Evolutionary conservation across 1,140 invertebrate genomes (phyloP), one percentile per base, ranked within the genome.

Genomic region (Drosophila lacteicornis): DNA sequence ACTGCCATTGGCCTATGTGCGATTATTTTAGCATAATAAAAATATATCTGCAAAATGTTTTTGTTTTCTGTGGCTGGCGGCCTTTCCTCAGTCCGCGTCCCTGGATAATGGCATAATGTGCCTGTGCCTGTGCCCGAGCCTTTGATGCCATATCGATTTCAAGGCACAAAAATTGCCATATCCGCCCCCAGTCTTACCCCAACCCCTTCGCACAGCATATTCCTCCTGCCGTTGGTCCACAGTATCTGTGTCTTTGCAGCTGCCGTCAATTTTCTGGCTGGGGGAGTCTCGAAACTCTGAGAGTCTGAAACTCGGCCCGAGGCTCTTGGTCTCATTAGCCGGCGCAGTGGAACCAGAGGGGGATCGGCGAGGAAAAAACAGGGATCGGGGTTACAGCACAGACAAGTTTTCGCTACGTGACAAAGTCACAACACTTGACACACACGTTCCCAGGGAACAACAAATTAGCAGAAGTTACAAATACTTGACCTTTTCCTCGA

Each of bases 21-120:
- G 85, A 85, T 88, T 87, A 87, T 87, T 87, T 87, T 87, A 87
- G 84, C 84, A 87, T 87, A 87, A 87, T 87, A 88, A 88, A 90
- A 87, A 87, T 87, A 87, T 84, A 87, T 87, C 84, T 88, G 84
- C 59, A 47, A 79, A 63, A 79, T 79, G 76, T 71, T 78, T 77
- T 77, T 75, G 70, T 73, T 80, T 70, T 50, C 53, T 53, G 55
- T 66, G 49, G 73, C 77, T 69, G 50, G 70, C 84, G 75, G 47
- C 49, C 57, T 61, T 43, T 63, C 42, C 61, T 53, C 57, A 22
- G 60, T 65, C 70, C 73, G 47, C 69, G 69, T 75, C 61, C 51
- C 80, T 77, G 80, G 77, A 87, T 87, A 87, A 87, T 87, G 84
- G 84, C 84, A 88, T 88, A 87, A 87, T 87, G 84, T 88, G 84